A percentile compares a stretch with the other conserved stretches of the same genome.
These are phyloP conservation scores for Sclerurus mexicanus DNA, from an alignment of 2,113 vertebrate species.

Conservation along the genomic window DNA sequence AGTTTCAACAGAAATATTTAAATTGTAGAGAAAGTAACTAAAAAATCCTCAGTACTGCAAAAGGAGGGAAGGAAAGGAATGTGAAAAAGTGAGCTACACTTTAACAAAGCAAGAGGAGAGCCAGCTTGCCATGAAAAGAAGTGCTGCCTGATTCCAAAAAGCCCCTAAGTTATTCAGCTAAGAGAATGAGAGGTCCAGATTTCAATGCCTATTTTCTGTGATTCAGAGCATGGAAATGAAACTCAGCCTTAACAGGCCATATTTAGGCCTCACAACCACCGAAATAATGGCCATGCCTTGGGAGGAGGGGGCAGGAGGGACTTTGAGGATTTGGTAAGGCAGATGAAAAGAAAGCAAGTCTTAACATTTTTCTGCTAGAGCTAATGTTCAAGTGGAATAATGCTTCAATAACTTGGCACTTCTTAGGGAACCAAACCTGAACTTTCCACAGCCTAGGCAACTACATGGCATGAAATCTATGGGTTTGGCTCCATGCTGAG, in stretches of 20 bases:
- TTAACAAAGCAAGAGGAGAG: constrained; percentile 9
- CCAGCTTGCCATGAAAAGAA: not conserved
- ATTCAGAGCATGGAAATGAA: not conserved
- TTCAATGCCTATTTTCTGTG: not conserved
- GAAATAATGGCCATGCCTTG: not conserved
- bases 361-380: not conserved
- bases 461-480: not conserved
- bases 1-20: not conserved
- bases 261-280: not conserved
- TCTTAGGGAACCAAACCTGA: not conserved
- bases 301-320: not conserved
- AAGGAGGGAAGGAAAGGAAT: not conserved
- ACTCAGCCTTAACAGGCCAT: not conserved
- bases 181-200: not conserved
- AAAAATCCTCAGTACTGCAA: not conserved
- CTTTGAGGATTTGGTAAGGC: too few species aligned
- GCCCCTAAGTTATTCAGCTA: not conserved
- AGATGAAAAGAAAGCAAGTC: not conserved
- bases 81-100: not conserved
- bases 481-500: not conserved
- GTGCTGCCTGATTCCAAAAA: not conserved
- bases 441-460: not conserved
- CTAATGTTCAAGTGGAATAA: not conserved
- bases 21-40: not conserved
- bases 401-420: not conserved